Evolutionary conservation across 1,140 invertebrate species (phyloP).

Genomic region (Lasaia peninsularis): DNA sequence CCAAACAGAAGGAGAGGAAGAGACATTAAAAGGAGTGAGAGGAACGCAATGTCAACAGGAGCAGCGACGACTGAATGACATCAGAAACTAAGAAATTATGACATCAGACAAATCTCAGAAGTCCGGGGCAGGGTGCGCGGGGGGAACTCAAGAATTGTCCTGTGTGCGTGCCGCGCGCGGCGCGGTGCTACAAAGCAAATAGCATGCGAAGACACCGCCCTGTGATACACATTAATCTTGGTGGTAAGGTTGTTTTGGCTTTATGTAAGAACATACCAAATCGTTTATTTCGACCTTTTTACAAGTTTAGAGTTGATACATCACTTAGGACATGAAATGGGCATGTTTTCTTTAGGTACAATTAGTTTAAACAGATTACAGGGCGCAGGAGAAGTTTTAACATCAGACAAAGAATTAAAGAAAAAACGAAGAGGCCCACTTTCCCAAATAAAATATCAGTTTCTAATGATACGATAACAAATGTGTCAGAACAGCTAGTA

Average conservation of each 20-base stretch:
- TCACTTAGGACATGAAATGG: conserved; percentile 22
- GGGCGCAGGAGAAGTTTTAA: conserved; percentile 23
- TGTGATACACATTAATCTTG: too few relatives aligned
- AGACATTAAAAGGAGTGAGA: too few relatives aligned
- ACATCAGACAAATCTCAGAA: too few relatives aligned
- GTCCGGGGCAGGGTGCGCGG: too few relatives aligned
- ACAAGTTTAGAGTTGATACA: conserved; percentile 25
- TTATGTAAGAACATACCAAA: conserved; percentile 26
- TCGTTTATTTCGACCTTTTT: conserved; percentile 31
- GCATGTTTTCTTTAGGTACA: conserved; percentile 38
- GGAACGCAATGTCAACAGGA: too few relatives aligned
- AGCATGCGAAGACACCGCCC: too few relatives aligned
- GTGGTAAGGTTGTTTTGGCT: conserved; percentile 30
- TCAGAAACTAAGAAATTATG: too few relatives aligned
- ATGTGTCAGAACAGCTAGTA: conserved; percentile 28
- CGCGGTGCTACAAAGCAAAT: too few relatives aligned
- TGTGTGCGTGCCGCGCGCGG: too few relatives aligned
- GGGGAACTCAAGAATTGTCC: too few relatives aligned
- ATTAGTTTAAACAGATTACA: conserved; percentile 32
- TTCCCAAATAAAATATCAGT: conserved; percentile 28
- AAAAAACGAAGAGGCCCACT: conserved; percentile 31
- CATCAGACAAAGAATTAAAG: conserved; percentile 29
- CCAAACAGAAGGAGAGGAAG: too few relatives aligned
- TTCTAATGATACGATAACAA: conserved; percentile 35
- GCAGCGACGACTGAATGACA: too few relatives aligned